These are phyloP conservation scores for Synchiropus splendidus DNA, from an alignment of 2,113 vertebrate species.

Conservation along the genomic window DNA sequence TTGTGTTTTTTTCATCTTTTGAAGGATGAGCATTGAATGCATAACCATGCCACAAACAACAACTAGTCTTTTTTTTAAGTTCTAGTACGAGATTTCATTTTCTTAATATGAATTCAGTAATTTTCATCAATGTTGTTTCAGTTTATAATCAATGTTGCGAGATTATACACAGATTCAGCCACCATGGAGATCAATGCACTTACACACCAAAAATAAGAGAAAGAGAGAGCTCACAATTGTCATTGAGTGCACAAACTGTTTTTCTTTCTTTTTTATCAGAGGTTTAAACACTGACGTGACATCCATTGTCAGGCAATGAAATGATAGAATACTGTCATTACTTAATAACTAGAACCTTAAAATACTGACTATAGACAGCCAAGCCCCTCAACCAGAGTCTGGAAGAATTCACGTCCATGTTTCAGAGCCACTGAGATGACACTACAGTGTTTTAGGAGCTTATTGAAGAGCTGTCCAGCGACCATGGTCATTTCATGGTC, in stretches of 20 bases:
- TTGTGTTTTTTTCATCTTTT: conserved; percentile 62
- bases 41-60: conserved; percentile 98
- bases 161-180: conserved; percentile 79
- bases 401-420: too few relatives aligned
- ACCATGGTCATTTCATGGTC: too few relatives aligned
- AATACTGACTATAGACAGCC: conserved; percentile 63
- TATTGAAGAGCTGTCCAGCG: too few relatives aligned
- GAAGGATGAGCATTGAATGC: conserved; percentile 89
- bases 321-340: conserved; percentile 84
- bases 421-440: too few relatives aligned
- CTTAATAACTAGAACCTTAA: conserved; percentile 82
- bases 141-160: conserved; percentile 84
- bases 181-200: conserved; percentile 81
- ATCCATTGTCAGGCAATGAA: conserved; percentile 85
- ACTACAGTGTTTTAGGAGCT: too few relatives aligned
- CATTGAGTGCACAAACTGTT: conserved; percentile 88
- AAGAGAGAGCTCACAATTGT: conserved; percentile 80
- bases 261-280: conserved; percentile 69
- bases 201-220: conserved; percentile 74
- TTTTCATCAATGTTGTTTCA: conserved; percentile 53
- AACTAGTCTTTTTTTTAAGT: conserved; percentile 67
- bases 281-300: conserved; percentile 81
- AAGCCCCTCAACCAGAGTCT: conserved; percentile 70
- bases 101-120: conserved; percentile 45
- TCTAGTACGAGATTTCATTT: conserved; percentile 76